These are phyloP conservation scores for Pandemis heparana DNA, from an alignment of 2,888 invertebrate species.

Conservation along the genomic window DNA sequence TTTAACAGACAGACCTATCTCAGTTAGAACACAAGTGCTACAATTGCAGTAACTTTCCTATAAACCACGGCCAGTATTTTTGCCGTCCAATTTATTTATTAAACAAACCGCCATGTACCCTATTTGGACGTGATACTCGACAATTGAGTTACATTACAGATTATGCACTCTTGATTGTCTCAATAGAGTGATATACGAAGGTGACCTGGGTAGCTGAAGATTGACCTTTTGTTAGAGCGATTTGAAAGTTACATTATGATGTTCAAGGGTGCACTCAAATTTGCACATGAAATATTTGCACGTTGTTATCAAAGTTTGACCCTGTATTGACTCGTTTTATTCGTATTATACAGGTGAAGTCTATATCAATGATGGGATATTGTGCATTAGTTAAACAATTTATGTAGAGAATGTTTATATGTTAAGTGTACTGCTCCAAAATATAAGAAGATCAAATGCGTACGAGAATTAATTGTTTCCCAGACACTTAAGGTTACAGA, in stretches of 20 bases:
- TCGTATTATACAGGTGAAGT: too few relatives aligned
- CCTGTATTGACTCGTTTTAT: too few relatives aligned
- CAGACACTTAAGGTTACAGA: too few relatives aligned
- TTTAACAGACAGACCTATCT: too few relatives aligned
- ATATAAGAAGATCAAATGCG: too few relatives aligned
- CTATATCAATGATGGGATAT: too few relatives aligned
- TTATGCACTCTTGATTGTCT: conserved; percentile 2
- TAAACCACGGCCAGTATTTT: not conserved
- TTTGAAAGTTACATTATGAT: conserved; percentile 3
- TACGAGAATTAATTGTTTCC: too few relatives aligned
- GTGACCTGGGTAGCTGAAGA: not conserved
- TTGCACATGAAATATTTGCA: not conserved
- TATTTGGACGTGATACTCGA: conserved; percentile 15
- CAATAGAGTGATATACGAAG: conserved; percentile 3
- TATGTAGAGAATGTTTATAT: too few relatives aligned
- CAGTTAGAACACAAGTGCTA: not conserved
- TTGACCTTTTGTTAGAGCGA: not conserved
- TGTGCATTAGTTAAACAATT: too few relatives aligned
- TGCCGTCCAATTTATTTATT: conserved; percentile 16
- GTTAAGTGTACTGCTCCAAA: too few relatives aligned
- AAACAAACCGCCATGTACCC: not conserved
- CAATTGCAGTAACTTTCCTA: conserved; percentile 5
- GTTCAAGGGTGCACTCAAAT: not conserved
- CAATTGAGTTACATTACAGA: conserved; percentile 24
- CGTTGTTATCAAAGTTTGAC: too few relatives aligned